Conservation (phyloP, 1,140 invertebrate species). For the Papilio dardanus region DNA sequence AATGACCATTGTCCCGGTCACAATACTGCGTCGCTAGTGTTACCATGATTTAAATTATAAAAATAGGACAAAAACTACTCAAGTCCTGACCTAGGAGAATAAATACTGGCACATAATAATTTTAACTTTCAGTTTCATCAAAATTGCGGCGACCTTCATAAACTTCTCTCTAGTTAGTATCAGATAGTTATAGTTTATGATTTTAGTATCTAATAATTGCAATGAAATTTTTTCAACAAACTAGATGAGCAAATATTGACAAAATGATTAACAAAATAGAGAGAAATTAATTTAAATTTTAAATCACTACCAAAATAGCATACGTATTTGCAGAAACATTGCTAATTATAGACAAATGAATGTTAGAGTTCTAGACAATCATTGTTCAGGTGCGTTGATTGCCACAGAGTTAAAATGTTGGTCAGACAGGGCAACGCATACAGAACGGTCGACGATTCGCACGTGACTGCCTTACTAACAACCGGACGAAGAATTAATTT, state of each 20-base stretch:
- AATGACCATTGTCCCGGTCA: conserved; percentile 4
- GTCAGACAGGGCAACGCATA: conserved; percentile 1
- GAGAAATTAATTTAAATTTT: too few relatives aligned
- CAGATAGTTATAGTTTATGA: background rate
- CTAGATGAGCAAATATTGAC: too few relatives aligned
- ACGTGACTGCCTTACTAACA: conserved; percentile 6
- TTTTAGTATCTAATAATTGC: too few relatives aligned
- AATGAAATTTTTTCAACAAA: too few relatives aligned
- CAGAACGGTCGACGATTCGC: background rate
- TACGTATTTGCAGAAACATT: background rate
- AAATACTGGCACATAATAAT: background rate
- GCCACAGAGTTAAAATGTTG: conserved; percentile 19
- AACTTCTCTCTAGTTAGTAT: background rate
- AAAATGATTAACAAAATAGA: too few relatives aligned
- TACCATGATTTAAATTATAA: background rate
- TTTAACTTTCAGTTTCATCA: background rate
- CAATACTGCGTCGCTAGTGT: background rate
- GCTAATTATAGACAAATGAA: background rate
- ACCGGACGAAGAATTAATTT: background rate
- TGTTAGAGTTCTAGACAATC: background rate
- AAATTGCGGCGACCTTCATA: background rate
- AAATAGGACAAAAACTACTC: background rate
- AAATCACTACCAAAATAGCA: background rate
- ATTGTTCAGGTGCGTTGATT: background rate
- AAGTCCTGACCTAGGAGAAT: background rate